Conservation (phyloP, 2,888 invertebrate genomes). For the Psylliodes chrysocephalus region DNA sequence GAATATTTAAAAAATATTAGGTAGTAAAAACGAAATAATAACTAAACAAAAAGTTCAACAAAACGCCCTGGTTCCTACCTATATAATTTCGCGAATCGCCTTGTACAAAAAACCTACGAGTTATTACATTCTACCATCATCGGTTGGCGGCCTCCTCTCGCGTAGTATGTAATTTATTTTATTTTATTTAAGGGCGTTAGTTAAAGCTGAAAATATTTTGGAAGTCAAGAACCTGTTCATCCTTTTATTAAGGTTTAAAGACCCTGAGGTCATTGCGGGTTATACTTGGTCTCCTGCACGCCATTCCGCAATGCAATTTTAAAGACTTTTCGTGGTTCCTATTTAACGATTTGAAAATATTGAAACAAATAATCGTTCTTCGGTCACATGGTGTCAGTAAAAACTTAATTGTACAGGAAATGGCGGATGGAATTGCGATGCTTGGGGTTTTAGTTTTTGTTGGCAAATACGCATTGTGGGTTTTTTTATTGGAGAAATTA, state of each 20-base stretch:
- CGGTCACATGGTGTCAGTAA: slow-evolving; percentile 15
- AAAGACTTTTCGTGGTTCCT: slow-evolving; percentile 38
- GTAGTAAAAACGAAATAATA: no score
- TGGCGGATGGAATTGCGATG: slow-evolving; percentile 2
- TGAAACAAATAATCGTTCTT: slow-evolving; percentile 26
- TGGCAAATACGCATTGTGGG: not conserved
- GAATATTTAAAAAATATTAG: no score
- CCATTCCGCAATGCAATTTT: slow-evolving; percentile 22
- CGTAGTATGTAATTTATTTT: slow-evolving; percentile 47
- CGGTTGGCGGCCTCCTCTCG: slow-evolving; percentile 13
- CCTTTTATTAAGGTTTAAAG: slow-evolving; percentile 57
- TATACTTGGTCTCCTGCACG: slow-evolving; percentile 38
- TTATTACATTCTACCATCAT: slow-evolving; percentile 21
- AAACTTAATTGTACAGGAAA: slow-evolving; percentile 27
- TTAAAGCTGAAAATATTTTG: slow-evolving; percentile 55
- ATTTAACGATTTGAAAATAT: slow-evolving; percentile 35
- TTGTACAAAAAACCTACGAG: slow-evolving; percentile 34
- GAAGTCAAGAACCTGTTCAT: slow-evolving; percentile 56
- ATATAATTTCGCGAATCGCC: no score
- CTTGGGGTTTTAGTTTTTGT: slow-evolving; percentile 2
- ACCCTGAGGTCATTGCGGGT: slow-evolving; percentile 53
- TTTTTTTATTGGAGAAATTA: no score
- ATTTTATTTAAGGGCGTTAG: slow-evolving; percentile 57
- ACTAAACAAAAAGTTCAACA: no score
- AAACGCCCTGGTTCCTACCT: no score